Base-by-base conservation (phyloP, 2,888 invertebrate genomes). In the Agonopterix subpropinquella region DNA sequence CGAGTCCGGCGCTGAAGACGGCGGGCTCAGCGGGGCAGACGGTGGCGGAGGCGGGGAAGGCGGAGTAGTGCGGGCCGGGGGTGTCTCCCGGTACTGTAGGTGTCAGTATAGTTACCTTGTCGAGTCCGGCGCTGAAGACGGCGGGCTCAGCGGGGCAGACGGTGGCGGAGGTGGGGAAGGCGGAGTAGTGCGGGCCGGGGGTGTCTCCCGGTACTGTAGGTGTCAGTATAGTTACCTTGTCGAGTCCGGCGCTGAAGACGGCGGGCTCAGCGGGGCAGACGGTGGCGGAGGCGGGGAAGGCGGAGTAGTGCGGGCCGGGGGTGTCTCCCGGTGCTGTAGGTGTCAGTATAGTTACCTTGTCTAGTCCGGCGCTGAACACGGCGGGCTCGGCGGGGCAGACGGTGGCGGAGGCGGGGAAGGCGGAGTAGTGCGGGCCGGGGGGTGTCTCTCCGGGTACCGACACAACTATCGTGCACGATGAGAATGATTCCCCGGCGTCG, bases 401-500 rank as follows among this genome's bases (percentile, higher is more conserved):
- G 59, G 96, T 97, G 75, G 93, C 91, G 64, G 98, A 98, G 70
- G 91, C 90, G 55, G 98, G 98, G 93, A 96, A 98, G 90, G 93
- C 93, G 73, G 90, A 90, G 92, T 96, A 97, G 75, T 92, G 92
- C 61, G 97, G 97, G 75, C 93, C 92, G 75, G 94, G 92, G 47
- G 93, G 91, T 64, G 94, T 91, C 83, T 98, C 97, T 53, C 95
- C 96, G 41, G 97, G 95, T 60, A 97, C 97, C 52, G 91, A 77
- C 52, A 98, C 97, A 66, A 93, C 92, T 53, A 98, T 91, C 57
- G 96, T 93, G 82, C 97, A 97, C 63, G 95, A 95, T 73, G 96
- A 96, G 90, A 97, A 97, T 59, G 96, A 95, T 84, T 97, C 97
- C 57, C 97, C 97, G 47, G 93, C 93, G 83, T 97, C 95, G 85